phyloP scores from a whole-genome alignment of 2,888 invertebrate species.

The Protula sp. region DNA sequence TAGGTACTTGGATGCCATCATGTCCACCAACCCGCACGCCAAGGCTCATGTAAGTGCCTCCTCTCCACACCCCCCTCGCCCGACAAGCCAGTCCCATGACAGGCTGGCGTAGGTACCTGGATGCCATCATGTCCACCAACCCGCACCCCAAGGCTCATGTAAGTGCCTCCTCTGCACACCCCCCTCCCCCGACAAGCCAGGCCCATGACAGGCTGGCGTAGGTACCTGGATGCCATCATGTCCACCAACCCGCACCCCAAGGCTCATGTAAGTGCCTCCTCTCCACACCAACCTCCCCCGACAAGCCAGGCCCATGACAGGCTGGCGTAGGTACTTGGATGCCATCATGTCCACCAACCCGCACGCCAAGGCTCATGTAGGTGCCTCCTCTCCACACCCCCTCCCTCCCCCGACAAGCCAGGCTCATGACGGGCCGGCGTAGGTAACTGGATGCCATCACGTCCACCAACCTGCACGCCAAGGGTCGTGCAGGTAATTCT shows the following conservation, averaged over 20 bases:
- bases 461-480: constrained; percentile 63
- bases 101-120: too few species aligned
- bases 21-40: too few species aligned
- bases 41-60: too few species aligned
- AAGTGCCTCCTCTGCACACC: too few species aligned
- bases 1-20: too few species aligned
- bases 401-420: too few species aligned
- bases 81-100: too few species aligned
- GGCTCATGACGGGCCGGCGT: constrained; percentile 69
- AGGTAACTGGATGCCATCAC: constrained; percentile 67
- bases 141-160: too few species aligned
- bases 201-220: constrained; percentile 73
- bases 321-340: constrained; percentile 72
- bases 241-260: constrained; percentile 63
- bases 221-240: constrained; percentile 66
- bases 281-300: too few species aligned
- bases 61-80: too few species aligned
- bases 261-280: constrained; percentile 41
- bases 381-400: too few species aligned
- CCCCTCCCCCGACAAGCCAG: constrained; percentile 70
- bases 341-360: constrained; percentile 63
- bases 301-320: constrained; percentile 77
- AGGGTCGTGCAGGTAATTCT: constrained; percentile 45
- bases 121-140: too few species aligned
- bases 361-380: constrained; percentile 52